Conservation (phyloP, 2,113 vertebrate genomes). For the Polypterus bichir region DNA sequence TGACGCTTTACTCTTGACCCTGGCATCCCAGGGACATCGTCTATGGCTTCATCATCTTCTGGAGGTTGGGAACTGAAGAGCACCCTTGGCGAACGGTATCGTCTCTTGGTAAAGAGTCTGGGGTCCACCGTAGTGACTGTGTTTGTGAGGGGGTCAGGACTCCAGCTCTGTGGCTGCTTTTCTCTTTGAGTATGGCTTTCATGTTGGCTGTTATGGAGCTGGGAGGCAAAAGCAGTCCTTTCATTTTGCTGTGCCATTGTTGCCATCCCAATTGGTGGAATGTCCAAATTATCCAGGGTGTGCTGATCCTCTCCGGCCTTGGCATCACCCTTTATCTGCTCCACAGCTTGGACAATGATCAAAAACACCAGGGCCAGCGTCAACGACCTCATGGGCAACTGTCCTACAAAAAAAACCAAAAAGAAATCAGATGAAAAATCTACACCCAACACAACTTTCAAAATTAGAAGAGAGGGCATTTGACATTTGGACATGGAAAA, state of each 20-base stretch:
- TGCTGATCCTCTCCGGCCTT: slow-evolving; percentile 42
- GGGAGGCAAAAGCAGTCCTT: slow-evolving; percentile 32
- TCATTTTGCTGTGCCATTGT: slow-evolving; percentile 35
- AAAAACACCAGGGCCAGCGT: slow-evolving; percentile 87
- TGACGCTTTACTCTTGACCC: slow-evolving; percentile 61
- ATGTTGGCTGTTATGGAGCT: slow-evolving; percentile 30
- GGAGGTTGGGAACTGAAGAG: slow-evolving; percentile 79
- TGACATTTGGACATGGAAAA: no score
- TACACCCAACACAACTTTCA: no score
- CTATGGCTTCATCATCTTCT: slow-evolving; percentile 26
- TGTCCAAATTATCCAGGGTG: slow-evolving; percentile 1
- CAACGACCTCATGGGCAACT: slow-evolving; percentile 92
- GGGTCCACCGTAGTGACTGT: slow-evolving; percentile 74
- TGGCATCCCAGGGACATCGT: slow-evolving; percentile 43
- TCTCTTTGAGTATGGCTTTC: slow-evolving; percentile 17
- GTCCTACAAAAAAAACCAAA: slow-evolving; percentile 31
- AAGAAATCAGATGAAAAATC: background rate
- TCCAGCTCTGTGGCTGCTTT: slow-evolving; percentile 9
- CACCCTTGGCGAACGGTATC: slow-evolving; percentile 73
- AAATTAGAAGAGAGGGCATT: no score
- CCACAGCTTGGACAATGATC: slow-evolving; percentile 86
- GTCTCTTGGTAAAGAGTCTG: slow-evolving; percentile 72
- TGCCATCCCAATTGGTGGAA: slow-evolving; percentile 35
- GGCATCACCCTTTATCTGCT: slow-evolving; percentile 73
- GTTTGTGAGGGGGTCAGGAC: slow-evolving; percentile 20